A percentile compares a stretch with the other conserved stretches of the same genome.
Conservation (phyloP, 2,888 invertebrate species). For the Monopis laevigella region DNA sequence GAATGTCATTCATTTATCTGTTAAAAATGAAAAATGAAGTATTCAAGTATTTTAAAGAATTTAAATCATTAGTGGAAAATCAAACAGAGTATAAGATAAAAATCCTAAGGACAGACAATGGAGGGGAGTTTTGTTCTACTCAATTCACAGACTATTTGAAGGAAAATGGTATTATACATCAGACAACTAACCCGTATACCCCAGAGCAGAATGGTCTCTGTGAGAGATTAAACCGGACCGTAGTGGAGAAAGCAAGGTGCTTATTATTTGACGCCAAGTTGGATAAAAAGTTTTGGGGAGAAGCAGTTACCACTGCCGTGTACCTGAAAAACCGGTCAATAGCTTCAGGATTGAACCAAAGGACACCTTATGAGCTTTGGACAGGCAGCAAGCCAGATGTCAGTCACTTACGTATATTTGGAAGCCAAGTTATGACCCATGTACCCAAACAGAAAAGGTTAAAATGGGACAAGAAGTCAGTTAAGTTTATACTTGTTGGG, state of each 20-base stretch:
- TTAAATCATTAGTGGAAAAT: background rate
- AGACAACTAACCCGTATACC: background rate
- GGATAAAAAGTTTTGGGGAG: background rate
- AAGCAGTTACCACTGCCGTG: background rate
- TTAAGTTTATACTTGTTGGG: conserved; percentile 14
- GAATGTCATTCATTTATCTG: conserved; percentile 9
- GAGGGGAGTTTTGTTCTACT: conserved; percentile 19
- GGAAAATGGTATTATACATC: background rate
- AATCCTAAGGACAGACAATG: conserved; percentile 10
- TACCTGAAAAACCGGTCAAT: conserved; percentile 14
- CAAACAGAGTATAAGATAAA: background rate
- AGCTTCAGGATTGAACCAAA: conserved; percentile 1
- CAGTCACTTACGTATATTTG: conserved; percentile 15
- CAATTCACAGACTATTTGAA: conserved; percentile 20
- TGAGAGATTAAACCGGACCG: conserved; percentile 24
- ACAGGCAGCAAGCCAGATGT: conserved; percentile 15
- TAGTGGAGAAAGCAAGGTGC: conserved; percentile 19
- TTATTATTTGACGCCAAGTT: background rate
- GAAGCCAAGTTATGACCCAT: background rate
- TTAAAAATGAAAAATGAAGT: conserved; percentile 9
- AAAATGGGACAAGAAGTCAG: conserved; percentile 16
- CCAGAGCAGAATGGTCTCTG: conserved; percentile 15
- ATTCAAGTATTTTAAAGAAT: conserved; percentile 10
- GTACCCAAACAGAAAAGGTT: conserved; percentile 14
- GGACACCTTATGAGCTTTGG: conserved; percentile 15